Evolutionary conservation across 2,113 vertebrate species (phyloP), one percentile per base, ranked within the genome.

Genomic region (Petroica traversi): DNA sequence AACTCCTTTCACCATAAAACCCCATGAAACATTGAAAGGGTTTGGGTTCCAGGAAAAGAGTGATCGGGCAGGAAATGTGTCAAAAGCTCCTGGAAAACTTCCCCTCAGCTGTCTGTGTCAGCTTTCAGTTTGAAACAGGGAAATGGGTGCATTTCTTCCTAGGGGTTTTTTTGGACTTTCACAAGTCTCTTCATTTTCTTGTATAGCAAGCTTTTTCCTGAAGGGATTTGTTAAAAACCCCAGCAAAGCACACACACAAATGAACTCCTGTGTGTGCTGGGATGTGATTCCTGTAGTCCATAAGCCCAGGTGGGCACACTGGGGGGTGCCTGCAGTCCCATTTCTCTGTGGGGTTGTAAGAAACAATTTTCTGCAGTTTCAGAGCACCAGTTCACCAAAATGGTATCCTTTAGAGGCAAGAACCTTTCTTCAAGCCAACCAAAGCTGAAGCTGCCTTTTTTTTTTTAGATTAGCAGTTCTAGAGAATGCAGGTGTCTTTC

Each of bases 371-470:
- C 15, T 43, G 5, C 7, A 5, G 4, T 51, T 16, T 5, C 15
- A 46, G 1, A 28, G 1, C 20, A 8, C 3, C 19, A 49, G 8
- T 6, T 51, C 24, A 61, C 8, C 11, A 48, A 45, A 72, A 24
- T 6, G 2, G 1, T n/a, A 8, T 5, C 61, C 14, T 48, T 20
- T 0, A 55, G 52, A n/a, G 14, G 6, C 8, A 14, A 31, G 51
- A 26, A 6, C 8, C 5, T 36, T 3, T 0, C n/a, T 23, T 6
- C 9, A 5, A 31, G 2, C 3, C 4, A 12, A 2, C 3, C 31
- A 29, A 5, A 43, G 23, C 45, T 38, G 45, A 51, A 45, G 4
- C 26, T n/a, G 24, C 61, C 23, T 34, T 17, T 3, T 6, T n/a
- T 6, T 33, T 34, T 68, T 41, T 12, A 49, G 8, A 10, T 12